These are phyloP conservation scores for Danio aesculapii DNA, from an alignment of 2,797 vertebrate species.

Conservation along the genomic window DNA sequence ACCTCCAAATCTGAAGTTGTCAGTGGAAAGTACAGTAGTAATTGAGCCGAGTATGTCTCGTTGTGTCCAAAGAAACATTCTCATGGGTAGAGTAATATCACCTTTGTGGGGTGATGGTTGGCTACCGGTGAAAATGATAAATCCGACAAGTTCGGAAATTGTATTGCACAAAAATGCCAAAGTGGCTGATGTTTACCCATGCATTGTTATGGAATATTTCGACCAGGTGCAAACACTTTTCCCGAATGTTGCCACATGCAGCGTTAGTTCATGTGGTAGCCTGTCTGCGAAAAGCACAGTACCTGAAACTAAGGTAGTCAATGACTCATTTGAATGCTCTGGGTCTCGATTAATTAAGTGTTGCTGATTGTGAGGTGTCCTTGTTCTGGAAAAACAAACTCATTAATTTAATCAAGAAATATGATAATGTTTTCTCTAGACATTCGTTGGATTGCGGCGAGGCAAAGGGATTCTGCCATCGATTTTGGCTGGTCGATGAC, in stretches of 20 bases:
- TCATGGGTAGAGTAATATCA: neutral
- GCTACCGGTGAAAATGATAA: neutral
- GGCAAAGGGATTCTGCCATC: too few species aligned
- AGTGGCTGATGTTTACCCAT: constrained; percentile 8
- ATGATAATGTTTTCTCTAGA: too few species aligned
- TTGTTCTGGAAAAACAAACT: neutral
- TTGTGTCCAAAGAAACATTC: neutral
- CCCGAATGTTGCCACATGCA: neutral
- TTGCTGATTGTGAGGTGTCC: neutral
- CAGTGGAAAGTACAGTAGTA: neutral
- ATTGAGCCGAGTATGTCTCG: neutral
- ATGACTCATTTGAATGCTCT: neutral
- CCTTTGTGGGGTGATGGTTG: neutral
- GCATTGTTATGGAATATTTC: constrained; percentile 19
- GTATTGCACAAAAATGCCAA: neutral
- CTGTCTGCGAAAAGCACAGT: neutral
- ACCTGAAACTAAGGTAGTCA: too few species aligned
- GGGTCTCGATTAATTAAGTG: neutral
- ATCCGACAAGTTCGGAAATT: neutral
- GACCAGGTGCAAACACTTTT: neutral
- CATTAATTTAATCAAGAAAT: neutral
- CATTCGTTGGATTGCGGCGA: too few species aligned
- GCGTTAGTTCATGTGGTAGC: neutral
- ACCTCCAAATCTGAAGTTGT: neutral
- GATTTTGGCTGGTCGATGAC: too few species aligned